These are phyloP conservation scores for Brachirus orientalis DNA, from an alignment of 2,113 vertebrate species.

Conservation along the genomic window DNA sequence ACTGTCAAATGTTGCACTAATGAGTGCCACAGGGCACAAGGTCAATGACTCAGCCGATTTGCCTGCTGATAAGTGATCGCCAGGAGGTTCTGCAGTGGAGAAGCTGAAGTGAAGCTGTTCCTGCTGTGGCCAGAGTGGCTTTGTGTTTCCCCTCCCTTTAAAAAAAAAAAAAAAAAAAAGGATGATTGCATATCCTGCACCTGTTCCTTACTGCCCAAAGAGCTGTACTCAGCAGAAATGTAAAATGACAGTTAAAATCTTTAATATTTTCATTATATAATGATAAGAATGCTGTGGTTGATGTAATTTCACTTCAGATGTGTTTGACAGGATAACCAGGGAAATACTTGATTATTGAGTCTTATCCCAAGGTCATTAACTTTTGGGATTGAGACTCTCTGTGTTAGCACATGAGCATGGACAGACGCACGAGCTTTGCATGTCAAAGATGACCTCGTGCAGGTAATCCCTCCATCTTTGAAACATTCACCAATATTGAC, in stretches of 20 bases:
- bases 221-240: constrained; percentile 14
- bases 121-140: constrained; percentile 5
- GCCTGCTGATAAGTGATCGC: constrained; percentile 79
- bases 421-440: too few relatives aligned
- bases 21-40: constrained; percentile 71
- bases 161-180: background rate
- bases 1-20: constrained; percentile 76
- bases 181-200: background rate
- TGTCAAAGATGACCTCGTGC: too few relatives aligned
- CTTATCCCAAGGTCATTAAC: too few relatives aligned
- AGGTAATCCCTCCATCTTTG: too few relatives aligned
- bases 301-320: constrained; percentile 29
- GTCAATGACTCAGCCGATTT: constrained; percentile 83
- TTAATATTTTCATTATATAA: constrained; percentile 32
- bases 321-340: constrained; percentile 4
- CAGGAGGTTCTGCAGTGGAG: constrained; percentile 36
- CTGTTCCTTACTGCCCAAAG: background rate
- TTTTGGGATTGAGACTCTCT: too few relatives aligned
- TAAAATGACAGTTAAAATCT: constrained; percentile 6
- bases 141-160: background rate
- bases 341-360: too few relatives aligned
- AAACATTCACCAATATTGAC: too few relatives aligned
- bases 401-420: too few relatives aligned
- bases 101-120: constrained; percentile 39
- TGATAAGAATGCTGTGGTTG: constrained; percentile 11